phyloP scores from a whole-genome alignment of 2,797 vertebrate species.

The Darevskia mixta region DNA sequence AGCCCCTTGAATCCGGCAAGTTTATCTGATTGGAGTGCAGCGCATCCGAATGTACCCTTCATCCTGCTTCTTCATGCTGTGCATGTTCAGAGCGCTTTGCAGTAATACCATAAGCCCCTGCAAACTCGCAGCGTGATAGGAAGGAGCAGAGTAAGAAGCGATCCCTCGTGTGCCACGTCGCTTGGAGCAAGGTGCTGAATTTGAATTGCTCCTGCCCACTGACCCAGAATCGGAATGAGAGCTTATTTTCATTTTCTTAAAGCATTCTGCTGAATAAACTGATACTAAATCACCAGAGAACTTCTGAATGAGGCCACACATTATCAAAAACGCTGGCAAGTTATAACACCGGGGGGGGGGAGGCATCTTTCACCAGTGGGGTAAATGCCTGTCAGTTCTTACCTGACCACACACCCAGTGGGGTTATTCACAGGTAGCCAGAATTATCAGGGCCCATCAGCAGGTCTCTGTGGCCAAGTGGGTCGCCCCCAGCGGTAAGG shows the following conservation, averaged over 20 bases:
- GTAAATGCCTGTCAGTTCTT: not conserved
- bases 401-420: not conserved
- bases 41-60: slow-evolving; percentile 60
- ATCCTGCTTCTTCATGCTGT: slow-evolving; percentile 72
- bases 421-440: not conserved
- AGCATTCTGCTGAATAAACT: slow-evolving; percentile 39
- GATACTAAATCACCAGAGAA: slow-evolving; percentile 19
- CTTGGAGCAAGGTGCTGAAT: slow-evolving; percentile 68
- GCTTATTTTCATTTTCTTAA: slow-evolving; percentile 23
- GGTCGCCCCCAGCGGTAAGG: slow-evolving; percentile 8
- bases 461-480: slow-evolving; percentile 16
- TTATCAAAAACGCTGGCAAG: slow-evolving; percentile 18
- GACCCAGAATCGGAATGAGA: slow-evolving; percentile 62
- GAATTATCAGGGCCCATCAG: not conserved
- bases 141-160: slow-evolving; percentile 57
- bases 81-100: slow-evolving; percentile 67
- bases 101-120: slow-evolving; percentile 70
- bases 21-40: slow-evolving; percentile 73
- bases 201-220: slow-evolving; percentile 61
- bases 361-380: not conserved
- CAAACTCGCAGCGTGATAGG: slow-evolving; percentile 68
- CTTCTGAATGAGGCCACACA: slow-evolving; percentile 12
- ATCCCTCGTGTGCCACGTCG: slow-evolving; percentile 45
- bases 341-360: not conserved
- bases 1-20: slow-evolving; percentile 61